These are phyloP conservation scores for Reinhardtius hippoglossoides DNA, from an alignment of 2,113 vertebrate species.

Conservation along the genomic window DNA sequence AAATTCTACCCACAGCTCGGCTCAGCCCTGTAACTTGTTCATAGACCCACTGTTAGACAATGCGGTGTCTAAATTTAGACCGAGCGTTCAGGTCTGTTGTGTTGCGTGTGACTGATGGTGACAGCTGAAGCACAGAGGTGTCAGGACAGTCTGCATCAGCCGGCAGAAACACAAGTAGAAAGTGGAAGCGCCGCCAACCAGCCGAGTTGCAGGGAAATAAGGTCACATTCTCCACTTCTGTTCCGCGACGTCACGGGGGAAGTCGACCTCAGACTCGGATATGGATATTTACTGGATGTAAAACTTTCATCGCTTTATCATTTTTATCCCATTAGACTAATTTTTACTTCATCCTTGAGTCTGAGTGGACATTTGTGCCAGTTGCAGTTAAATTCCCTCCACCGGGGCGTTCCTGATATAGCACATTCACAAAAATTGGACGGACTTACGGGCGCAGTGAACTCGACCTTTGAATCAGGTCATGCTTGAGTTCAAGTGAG, in stretches of 20 bases:
- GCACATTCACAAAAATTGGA: neutral
- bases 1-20: conserved; percentile 1
- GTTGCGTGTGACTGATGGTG: conserved; percentile 58
- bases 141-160: conserved; percentile 35
- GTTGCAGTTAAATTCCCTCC: neutral
- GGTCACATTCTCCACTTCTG: neutral
- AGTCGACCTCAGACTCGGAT: neutral
- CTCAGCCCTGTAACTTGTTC: conserved; percentile 30
- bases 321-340: neutral
- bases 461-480: neutral
- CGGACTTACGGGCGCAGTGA: neutral
- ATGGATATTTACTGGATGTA: neutral
- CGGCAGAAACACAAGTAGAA: conserved; percentile 19
- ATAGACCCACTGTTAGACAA: conserved; percentile 44
- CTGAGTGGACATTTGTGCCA: neutral
- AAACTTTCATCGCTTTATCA: neutral
- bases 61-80: conserved; percentile 64
- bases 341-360: neutral
- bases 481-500: neutral
- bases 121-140: conserved; percentile 66
- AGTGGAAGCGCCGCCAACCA: neutral
- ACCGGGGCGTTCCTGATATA: neutral
- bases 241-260: neutral
- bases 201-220: neutral
- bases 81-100: conserved; percentile 50